Conservation (phyloP, 2,113 vertebrate species). For the Phocoena sinus region DNA sequence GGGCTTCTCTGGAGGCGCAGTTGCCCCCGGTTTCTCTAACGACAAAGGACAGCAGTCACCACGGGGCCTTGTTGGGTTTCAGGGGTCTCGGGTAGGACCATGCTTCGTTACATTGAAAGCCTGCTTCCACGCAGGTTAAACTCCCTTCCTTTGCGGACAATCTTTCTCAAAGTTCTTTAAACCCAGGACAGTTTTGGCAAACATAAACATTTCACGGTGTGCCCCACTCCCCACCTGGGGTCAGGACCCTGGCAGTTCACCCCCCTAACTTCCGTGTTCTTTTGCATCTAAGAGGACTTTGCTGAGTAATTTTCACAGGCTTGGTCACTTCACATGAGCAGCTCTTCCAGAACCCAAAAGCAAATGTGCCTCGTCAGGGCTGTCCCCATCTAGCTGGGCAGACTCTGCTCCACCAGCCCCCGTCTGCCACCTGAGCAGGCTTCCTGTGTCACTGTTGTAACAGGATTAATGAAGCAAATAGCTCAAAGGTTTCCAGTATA, state of each 20-base stretch:
- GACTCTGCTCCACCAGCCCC: neutral
- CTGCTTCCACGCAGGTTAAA: neutral
- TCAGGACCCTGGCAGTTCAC: neutral
- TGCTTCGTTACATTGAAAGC: neutral
- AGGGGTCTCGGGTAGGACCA: no score
- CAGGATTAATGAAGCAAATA: conserved; percentile 15
- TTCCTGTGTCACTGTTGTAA: neutral
- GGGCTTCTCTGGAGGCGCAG: neutral
- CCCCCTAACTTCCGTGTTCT: neutral
- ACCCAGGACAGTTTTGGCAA: neutral
- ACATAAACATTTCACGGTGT: neutral
- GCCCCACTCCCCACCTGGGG: neutral
- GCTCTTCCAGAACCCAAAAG: neutral
- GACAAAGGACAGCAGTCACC: neutral
- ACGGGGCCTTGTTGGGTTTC: accelerated
- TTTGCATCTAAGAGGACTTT: neutral
- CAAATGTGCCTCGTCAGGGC: neutral
- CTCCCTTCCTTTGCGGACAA: neutral
- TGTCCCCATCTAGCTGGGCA: neutral
- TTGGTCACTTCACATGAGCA: neutral
- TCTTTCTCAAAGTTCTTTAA: neutral
- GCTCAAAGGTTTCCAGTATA: neutral
- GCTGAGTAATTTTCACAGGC: neutral
- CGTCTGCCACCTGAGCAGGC: neutral
- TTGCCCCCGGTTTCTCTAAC: neutral